These are phyloP conservation scores for Gortyna flavago DNA, from an alignment of 2,888 invertebrate species.

Conservation along the genomic window DNA sequence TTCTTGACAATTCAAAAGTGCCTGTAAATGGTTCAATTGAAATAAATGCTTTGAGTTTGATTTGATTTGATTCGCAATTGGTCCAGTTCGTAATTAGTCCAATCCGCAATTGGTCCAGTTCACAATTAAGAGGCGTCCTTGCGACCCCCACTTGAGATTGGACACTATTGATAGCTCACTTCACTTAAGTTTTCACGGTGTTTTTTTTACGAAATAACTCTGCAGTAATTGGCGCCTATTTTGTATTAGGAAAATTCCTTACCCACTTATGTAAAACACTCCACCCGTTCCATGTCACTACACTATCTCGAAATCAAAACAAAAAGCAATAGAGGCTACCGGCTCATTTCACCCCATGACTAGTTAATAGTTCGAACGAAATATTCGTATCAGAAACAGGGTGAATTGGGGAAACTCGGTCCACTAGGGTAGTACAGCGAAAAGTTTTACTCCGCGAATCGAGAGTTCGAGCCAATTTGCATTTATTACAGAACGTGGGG, in stretches of 20 bases:
- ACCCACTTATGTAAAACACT: constrained; percentile 14
- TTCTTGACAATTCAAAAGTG: too few species aligned
- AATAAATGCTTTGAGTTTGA: too few species aligned
- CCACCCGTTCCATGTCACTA: constrained; percentile 19
- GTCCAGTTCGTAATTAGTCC: too few species aligned
- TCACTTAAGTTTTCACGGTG: too few species aligned
- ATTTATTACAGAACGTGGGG: constrained; percentile 80
- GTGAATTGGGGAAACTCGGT: constrained; percentile 47
- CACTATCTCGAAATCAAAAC: constrained; percentile 45
- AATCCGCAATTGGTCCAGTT: too few species aligned
- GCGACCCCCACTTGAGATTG: too few species aligned
- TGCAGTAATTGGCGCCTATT: background rate
- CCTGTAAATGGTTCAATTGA: too few species aligned
- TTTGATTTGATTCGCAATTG: too few species aligned
- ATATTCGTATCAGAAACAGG: constrained; percentile 57
- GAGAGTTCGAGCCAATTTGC: constrained; percentile 80
- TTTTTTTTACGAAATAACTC: too few species aligned
- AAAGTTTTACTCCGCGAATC: constrained; percentile 74
- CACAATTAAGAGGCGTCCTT: too few species aligned
- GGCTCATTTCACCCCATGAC: constrained; percentile 50
- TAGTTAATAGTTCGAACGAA: constrained; percentile 62
- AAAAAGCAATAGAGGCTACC: constrained; percentile 44
- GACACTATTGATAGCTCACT: too few species aligned
- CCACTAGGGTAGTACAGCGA: constrained; percentile 53
- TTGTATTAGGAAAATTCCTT: background rate